Evolutionary conservation across 2,888 invertebrate species (phyloP).

Genomic region (Apoderus coryli): DNA sequence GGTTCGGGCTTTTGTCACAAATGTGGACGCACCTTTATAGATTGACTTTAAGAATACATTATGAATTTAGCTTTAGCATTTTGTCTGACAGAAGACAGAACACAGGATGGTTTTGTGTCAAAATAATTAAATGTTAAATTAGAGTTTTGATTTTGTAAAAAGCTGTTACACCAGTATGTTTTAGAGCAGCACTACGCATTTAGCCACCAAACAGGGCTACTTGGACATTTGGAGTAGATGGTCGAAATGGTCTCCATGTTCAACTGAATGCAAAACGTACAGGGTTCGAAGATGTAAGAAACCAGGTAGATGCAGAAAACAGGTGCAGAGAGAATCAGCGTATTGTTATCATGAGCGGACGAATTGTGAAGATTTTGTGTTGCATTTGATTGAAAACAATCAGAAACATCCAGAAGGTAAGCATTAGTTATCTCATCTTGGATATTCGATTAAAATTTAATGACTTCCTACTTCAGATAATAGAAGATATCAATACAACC

Average conservation of each 20-base stretch:
- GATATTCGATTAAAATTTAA: too few species aligned
- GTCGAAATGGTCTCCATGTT: slow-evolving; percentile 49
- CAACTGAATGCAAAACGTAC: slow-evolving; percentile 62
- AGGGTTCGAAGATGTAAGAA: slow-evolving; percentile 64
- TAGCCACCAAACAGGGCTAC: slow-evolving; percentile 21
- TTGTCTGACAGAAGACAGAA: too few species aligned
- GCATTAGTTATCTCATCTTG: slow-evolving; percentile 4
- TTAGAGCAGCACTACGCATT: background rate
- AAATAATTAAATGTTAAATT: background rate
- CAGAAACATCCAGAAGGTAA: slow-evolving; percentile 16
- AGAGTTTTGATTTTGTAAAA: slow-evolving; percentile 1
- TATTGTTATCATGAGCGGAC: slow-evolving; percentile 74
- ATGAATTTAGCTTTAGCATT: too few species aligned
- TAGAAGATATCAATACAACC: slow-evolving; percentile 17
- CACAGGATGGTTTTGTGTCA: too few species aligned
- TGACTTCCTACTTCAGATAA: too few species aligned
- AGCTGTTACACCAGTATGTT: slow-evolving; percentile 2
- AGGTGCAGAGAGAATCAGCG: slow-evolving; percentile 67
- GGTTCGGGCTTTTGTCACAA: too few species aligned
- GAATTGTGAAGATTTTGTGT: slow-evolving; percentile 58
- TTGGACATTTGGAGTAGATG: slow-evolving; percentile 54
- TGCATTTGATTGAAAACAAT: slow-evolving; percentile 30
- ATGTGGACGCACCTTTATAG: too few species aligned
- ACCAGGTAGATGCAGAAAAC: slow-evolving; percentile 58
- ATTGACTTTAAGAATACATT: too few species aligned